phyloP scores from a whole-genome alignment of 2,113 vertebrate genomes.

The Xiphorhynchus elegans region DNA sequence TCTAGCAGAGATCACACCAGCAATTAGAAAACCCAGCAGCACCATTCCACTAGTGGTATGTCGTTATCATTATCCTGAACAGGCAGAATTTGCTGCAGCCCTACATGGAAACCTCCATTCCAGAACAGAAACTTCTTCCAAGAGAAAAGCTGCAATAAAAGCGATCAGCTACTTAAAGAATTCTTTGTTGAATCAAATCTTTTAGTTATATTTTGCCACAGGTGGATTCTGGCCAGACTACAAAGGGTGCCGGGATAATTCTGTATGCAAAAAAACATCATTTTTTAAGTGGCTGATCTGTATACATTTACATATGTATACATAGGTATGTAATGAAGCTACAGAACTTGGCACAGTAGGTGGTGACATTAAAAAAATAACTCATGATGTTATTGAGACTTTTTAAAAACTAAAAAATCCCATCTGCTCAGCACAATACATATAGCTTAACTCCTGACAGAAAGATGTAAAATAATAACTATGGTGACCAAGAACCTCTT shows the following conservation, averaged over 20 bases:
- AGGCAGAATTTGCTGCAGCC: neutral
- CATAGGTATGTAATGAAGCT: neutral
- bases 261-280: accelerated
- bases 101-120: neutral
- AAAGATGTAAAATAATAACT: neutral
- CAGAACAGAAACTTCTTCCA: neutral
- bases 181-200: neutral
- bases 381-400: neutral
- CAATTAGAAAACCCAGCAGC: neutral
- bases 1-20: neutral
- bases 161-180: neutral
- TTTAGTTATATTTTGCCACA: neutral
- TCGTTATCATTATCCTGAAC: neutral
- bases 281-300: neutral
- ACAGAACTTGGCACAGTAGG: neutral
- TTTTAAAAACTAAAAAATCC: neutral
- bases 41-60: neutral
- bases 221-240: neutral
- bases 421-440: neutral
- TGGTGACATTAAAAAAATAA: neutral
- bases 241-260: neutral
- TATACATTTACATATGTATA: too few relatives aligned
- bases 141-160: neutral
- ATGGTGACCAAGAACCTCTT: neutral
- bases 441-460: neutral